A percentile compares a stretch with the other conserved stretches of the same genome.
Conservation (phyloP, 2,113 vertebrate genomes). For the Aldabrachelys gigantea region DNA sequence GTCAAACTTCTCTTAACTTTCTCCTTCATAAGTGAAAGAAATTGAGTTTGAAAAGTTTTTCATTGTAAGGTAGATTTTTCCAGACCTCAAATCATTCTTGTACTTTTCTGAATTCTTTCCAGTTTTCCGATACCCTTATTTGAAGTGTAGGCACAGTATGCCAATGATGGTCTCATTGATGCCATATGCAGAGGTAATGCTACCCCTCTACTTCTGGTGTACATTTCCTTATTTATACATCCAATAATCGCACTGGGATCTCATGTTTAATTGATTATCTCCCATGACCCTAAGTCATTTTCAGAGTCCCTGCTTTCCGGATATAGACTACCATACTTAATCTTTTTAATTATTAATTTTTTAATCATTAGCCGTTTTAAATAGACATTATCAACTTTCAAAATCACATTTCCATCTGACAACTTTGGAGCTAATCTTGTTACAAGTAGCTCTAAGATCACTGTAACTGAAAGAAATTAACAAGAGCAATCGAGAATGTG, state of each 20-base stretch:
- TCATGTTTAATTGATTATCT: neutral
- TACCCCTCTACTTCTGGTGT: neutral
- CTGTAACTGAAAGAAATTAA: neutral
- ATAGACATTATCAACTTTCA: neutral
- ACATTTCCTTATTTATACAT: neutral
- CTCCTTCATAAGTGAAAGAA: neutral
- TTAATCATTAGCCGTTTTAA: neutral
- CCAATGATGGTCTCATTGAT: neutral
- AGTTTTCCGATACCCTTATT: neutral
- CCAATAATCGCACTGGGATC: neutral
- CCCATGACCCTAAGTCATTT: neutral
- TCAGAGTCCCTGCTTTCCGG: neutral
- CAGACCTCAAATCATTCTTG: neutral
- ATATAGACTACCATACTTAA: neutral
- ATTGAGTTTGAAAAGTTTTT: neutral
- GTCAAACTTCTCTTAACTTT: neutral
- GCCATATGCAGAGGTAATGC: neutral
- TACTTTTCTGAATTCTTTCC: neutral
- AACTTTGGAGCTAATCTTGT: neutral
- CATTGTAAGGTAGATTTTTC: neutral
- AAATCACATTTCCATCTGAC: neutral
- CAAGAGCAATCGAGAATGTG: neutral
- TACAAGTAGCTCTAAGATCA: neutral
- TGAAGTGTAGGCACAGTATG: neutral
- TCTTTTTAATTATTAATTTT: neutral